Evolutionary conservation across 1,140 invertebrate genomes (phyloP).

Genomic region (Aphelenchoides avenae): DNA sequence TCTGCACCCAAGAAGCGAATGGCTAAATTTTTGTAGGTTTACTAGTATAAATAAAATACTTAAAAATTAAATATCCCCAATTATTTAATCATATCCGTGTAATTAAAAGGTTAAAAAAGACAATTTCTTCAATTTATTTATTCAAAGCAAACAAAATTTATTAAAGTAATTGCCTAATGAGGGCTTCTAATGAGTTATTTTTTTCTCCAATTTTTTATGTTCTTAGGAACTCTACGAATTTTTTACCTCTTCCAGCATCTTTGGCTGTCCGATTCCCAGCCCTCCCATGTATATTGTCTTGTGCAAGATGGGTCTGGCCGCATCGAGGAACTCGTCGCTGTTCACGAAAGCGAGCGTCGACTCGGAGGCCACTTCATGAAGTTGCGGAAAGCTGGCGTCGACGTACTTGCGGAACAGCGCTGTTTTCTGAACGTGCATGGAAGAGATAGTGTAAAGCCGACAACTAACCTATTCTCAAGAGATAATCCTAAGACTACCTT

Average conservation of each 20-base stretch:
- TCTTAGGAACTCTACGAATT: background rate
- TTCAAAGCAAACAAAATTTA: background rate
- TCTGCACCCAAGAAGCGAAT: slow-evolving; percentile 3
- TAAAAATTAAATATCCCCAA: background rate
- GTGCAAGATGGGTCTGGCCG: slow-evolving; percentile 10
- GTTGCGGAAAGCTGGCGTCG: slow-evolving; percentile 12
- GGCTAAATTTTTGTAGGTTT: background rate
- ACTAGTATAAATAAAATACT: background rate
- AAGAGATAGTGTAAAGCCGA: background rate
- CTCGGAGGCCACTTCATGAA: slow-evolving; percentile 13
- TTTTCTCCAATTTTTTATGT: background rate
- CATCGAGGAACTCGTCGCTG: slow-evolving; percentile 18
- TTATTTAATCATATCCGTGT: too few species aligned
- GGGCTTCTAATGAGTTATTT: background rate
- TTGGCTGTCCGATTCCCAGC: slow-evolving; percentile 4
- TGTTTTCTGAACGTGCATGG: background rate
- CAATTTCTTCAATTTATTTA: background rate
- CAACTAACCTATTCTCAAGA: background rate
- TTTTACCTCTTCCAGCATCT: slow-evolving; percentile 1
- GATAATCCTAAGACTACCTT: background rate
- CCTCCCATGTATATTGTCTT: slow-evolving; percentile 23
- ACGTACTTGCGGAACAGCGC: slow-evolving; percentile 15
- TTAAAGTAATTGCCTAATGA: background rate
- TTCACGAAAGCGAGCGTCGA: slow-evolving; percentile 13
- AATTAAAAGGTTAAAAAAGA: too few species aligned